These are phyloP conservation scores for Caenorhabditis sp. DNA, from an alignment of 2,888 invertebrate species.

Conservation along the genomic window DNA sequence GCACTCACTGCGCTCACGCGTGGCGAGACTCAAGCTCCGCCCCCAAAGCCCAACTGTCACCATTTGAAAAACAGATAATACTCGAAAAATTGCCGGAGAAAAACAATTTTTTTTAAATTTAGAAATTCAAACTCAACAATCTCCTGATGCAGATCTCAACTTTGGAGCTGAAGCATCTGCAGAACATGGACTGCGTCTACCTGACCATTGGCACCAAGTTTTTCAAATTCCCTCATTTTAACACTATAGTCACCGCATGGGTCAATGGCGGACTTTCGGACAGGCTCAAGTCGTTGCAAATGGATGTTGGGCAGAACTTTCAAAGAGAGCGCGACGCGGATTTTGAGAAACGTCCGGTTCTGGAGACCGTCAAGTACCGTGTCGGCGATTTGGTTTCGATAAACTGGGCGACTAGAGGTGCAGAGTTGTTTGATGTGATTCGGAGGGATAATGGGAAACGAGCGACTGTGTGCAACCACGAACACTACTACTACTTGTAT, in stretches of 20 bases:
- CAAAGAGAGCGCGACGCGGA: too few relatives aligned
- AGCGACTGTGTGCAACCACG: not conserved
- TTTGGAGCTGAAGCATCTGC: not conserved
- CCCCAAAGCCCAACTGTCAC: too few relatives aligned
- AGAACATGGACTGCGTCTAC: not conserved
- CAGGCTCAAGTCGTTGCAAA: too few relatives aligned
- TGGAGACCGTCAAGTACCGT: not conserved
- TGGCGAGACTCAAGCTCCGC: too few relatives aligned
- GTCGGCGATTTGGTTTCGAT: not conserved
- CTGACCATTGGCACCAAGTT: not conserved
- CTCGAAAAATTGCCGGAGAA: too few relatives aligned
- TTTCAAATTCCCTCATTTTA: too few relatives aligned
- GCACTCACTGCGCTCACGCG: too few relatives aligned
- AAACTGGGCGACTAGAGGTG: not conserved
- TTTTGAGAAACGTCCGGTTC: not conserved
- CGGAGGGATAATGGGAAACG: not conserved
- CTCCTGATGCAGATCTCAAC: not conserved
- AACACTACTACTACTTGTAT: not conserved
- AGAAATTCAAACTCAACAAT: not conserved
- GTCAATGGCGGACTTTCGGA: too few relatives aligned
- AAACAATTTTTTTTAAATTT: not conserved
- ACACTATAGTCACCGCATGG: too few relatives aligned
- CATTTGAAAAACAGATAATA: too few relatives aligned
- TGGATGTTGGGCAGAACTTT: too few relatives aligned
- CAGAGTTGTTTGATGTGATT: not conserved